Conservation (phyloP, 2,888 invertebrate species). For the Dione vanillae region DNA sequence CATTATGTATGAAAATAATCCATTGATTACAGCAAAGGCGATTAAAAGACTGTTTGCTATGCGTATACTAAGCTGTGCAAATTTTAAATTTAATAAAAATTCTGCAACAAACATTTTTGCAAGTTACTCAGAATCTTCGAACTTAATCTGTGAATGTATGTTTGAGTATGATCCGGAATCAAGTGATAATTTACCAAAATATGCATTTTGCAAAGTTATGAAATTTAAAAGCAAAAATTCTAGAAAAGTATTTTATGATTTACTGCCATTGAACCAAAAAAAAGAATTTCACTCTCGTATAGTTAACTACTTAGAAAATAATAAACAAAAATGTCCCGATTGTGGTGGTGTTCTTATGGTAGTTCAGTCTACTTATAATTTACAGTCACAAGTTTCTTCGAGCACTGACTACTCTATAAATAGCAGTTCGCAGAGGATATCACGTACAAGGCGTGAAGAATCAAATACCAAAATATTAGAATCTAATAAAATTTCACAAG, state of each 20-base stretch:
- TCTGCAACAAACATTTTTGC: slow-evolving; percentile 50
- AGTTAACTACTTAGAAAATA: slow-evolving; percentile 77
- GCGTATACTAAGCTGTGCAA: slow-evolving; percentile 83
- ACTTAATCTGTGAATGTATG: slow-evolving; percentile 66
- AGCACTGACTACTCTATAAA: slow-evolving; percentile 31
- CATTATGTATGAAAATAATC: slow-evolving; percentile 81
- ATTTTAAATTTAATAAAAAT: slow-evolving; percentile 54
- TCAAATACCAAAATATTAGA: slow-evolving; percentile 28
- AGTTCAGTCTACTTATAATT: slow-evolving; percentile 60
- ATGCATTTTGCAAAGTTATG: slow-evolving; percentile 84
- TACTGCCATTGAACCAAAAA: slow-evolving; percentile 81
- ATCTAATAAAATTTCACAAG: neutral
- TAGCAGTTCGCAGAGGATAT: slow-evolving; percentile 29
- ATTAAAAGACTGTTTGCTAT: slow-evolving; percentile 83
- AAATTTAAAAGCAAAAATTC: slow-evolving; percentile 82
- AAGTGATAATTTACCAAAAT: slow-evolving; percentile 72
- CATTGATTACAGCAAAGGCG: slow-evolving; percentile 76
- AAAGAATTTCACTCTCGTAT: slow-evolving; percentile 82
- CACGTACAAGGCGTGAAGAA: slow-evolving; percentile 38
- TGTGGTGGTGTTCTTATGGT: slow-evolving; percentile 77
- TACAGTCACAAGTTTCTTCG: slow-evolving; percentile 44
- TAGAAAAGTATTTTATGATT: slow-evolving; percentile 80
- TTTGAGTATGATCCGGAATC: slow-evolving; percentile 68
- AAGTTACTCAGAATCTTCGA: slow-evolving; percentile 45
- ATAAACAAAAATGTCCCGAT: slow-evolving; percentile 76